Evolutionary conservation across 2,797 vertebrate species (phyloP).

Genomic region (Taenioides sp.): DNA sequence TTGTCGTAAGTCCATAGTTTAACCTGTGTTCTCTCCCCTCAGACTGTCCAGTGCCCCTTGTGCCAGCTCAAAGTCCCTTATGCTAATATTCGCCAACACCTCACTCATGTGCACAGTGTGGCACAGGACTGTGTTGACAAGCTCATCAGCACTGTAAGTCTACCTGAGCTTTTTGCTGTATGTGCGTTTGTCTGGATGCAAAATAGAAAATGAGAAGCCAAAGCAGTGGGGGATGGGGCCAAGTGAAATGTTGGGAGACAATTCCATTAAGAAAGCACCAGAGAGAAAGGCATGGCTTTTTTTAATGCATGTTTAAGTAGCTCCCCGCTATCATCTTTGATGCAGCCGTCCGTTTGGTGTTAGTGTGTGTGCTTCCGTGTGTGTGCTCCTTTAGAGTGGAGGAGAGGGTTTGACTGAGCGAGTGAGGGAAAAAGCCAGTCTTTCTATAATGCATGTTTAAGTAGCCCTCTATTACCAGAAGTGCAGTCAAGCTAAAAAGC

Average conservation of each 20-base stretch:
- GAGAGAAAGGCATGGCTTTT: conserved; percentile 73
- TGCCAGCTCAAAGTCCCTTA: conserved; percentile 84
- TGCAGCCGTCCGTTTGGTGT: conserved; percentile 61
- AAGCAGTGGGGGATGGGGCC: conserved; percentile 57
- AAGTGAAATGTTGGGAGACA: conserved; percentile 76
- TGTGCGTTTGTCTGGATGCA: conserved; percentile 54
- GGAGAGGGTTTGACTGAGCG: conserved; percentile 72
- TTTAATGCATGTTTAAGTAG: conserved; percentile 81
- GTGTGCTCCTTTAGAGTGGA: conserved; percentile 58
- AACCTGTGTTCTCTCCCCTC: conserved; percentile 6
- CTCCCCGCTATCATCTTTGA: conserved; percentile 76
- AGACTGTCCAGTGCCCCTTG: conserved; percentile 89
- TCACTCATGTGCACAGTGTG: conserved; percentile 95
- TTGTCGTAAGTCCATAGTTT: not conserved
- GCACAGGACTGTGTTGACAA: conserved; percentile 96
- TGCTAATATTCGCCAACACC: conserved; percentile 88
- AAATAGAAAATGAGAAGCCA: conserved; percentile 62
- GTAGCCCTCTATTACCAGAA: conserved; percentile 79
- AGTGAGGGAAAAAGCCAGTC: conserved; percentile 75
- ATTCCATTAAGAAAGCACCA: conserved; percentile 78
- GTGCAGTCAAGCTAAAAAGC: conserved; percentile 80
- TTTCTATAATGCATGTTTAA: conserved; percentile 81
- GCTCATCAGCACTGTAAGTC: conserved; percentile 92
- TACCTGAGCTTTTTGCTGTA: conserved; percentile 60
- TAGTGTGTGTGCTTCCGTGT: conserved; percentile 51